These are phyloP conservation scores for Brachynemurus nebulosus DNA, from an alignment of 2,888 invertebrate genomes.

Conservation along the genomic window DNA sequence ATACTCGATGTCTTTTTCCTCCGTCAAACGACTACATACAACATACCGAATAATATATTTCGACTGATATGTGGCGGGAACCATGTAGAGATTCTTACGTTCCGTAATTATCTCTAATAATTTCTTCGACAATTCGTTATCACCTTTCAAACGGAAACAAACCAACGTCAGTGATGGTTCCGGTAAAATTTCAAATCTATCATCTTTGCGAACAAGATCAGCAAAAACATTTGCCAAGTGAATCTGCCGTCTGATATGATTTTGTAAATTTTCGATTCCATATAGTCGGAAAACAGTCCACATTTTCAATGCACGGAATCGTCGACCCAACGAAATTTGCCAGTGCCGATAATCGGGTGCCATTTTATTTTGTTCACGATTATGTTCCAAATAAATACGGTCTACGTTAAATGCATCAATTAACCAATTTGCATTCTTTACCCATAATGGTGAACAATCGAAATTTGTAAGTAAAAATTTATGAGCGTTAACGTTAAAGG, in stretches of 20 bases:
- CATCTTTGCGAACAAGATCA: constrained; percentile 49
- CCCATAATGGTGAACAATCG: constrained; percentile 90
- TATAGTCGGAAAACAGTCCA: constrained; percentile 82
- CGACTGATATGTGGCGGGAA: constrained; percentile 56
- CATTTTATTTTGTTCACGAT: constrained; percentile 45
- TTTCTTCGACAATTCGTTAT: constrained; percentile 51
- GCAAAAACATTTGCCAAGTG: constrained; percentile 67
- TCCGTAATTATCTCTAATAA: constrained; percentile 59
- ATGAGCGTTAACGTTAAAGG: constrained; percentile 88
- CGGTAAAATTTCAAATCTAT: constrained; percentile 63
- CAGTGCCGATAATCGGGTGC: constrained; percentile 61
- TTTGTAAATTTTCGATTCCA: constrained; percentile 67
- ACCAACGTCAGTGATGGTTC: constrained; percentile 68
- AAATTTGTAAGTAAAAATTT: constrained; percentile 94
- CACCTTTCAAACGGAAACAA: constrained; percentile 74
- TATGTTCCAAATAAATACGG: constrained; percentile 72
- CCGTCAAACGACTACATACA: constrained; percentile 60
- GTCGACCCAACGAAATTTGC: constrained; percentile 75
- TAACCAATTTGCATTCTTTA: constrained; percentile 65
- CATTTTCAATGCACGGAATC: constrained; percentile 82
- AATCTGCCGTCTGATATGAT: constrained; percentile 61
- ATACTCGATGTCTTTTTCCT: constrained; percentile 55
- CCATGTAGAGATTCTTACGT: constrained; percentile 66
- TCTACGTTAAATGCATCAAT: constrained; percentile 83
- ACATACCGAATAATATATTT: constrained; percentile 67